Evolutionary conservation across 2,888 invertebrate genomes (phyloP).

Genomic region (Aporophyla nigra): DNA sequence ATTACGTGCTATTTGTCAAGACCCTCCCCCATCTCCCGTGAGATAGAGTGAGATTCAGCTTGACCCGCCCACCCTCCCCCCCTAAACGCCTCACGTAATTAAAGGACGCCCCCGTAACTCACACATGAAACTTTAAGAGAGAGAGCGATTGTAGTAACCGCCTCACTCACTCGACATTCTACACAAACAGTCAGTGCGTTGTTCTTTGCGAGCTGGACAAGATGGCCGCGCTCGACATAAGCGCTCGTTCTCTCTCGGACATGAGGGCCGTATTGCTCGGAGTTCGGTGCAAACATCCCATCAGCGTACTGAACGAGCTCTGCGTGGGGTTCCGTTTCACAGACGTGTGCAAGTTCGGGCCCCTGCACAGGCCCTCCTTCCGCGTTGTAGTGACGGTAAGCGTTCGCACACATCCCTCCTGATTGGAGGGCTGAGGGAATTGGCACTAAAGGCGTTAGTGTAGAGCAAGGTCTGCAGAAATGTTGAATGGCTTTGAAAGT

Average conservation of each 20-base stretch:
- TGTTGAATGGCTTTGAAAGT: neutral
- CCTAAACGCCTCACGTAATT: too few species aligned
- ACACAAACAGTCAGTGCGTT: neutral
- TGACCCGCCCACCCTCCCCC: too few species aligned
- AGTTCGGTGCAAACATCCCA: neutral
- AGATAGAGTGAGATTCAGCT: too few species aligned
- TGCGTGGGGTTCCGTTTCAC: neutral
- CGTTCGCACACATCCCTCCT: neutral
- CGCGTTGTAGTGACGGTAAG: neutral
- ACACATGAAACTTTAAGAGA: neutral
- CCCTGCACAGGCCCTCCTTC: neutral
- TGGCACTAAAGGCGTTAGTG: neutral
- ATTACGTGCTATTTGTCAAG: too few species aligned
- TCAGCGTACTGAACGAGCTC: slow-evolving; percentile 12
- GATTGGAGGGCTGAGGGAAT: neutral
- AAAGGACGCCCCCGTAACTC: too few species aligned
- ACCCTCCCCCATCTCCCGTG: too few species aligned
- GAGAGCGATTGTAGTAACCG: neutral
- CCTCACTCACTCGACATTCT: neutral
- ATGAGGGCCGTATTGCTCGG: neutral
- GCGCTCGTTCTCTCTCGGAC: neutral
- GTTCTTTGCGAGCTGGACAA: neutral
- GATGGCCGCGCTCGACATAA: neutral
- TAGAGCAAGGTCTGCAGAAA: neutral
- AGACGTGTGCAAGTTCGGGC: neutral